Evolutionary conservation across 2,888 invertebrate genomes (phyloP).

Genomic region (Brachyptera risi): DNA sequence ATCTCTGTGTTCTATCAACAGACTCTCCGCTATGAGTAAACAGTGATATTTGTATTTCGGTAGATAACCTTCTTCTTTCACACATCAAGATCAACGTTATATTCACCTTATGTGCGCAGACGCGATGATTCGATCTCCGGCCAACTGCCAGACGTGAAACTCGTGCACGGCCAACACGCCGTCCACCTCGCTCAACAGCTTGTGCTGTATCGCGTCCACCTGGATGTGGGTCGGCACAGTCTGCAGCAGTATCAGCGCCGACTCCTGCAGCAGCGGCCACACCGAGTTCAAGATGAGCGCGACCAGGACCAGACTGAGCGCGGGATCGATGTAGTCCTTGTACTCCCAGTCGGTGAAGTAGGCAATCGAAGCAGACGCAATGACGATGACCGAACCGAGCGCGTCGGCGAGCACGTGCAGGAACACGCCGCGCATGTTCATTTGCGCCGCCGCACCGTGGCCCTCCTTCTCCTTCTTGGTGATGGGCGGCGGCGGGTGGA

Average conservation of each 20-base stretch:
- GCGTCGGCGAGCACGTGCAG: slow-evolving; percentile 96
- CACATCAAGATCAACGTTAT: background rate
- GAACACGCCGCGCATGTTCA: slow-evolving; percentile 99
- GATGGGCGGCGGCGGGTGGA: slow-evolving; percentile 46
- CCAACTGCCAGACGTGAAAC: slow-evolving; percentile 97
- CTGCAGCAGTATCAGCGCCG: slow-evolving; percentile 90
- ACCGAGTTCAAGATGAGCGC: slow-evolving; percentile 81
- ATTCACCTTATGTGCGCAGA: slow-evolving; percentile 88
- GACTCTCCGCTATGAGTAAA: too few species aligned
- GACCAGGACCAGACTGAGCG: slow-evolving; percentile 85
- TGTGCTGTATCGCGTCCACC: slow-evolving; percentile 86
- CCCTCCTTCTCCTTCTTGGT: slow-evolving; percentile 19
- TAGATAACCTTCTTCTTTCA: too few species aligned
- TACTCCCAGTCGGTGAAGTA: slow-evolving; percentile 51
- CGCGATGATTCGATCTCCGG: slow-evolving; percentile 94
- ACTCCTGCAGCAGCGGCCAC: slow-evolving; percentile 89
- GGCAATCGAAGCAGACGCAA: slow-evolving; percentile 71
- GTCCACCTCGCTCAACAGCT: slow-evolving; percentile 83
- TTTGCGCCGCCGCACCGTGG: slow-evolving; percentile 59
- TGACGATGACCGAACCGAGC: slow-evolving; percentile 84
- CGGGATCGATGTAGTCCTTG: slow-evolving; percentile 87
- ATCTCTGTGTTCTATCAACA: too few species aligned
- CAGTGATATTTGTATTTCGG: too few species aligned
- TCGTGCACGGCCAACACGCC: slow-evolving; percentile 96
- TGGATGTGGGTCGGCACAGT: slow-evolving; percentile 98